phyloP scores from a whole-genome alignment of 2,113 vertebrate species.

The Engystomops pustulosus region DNA sequence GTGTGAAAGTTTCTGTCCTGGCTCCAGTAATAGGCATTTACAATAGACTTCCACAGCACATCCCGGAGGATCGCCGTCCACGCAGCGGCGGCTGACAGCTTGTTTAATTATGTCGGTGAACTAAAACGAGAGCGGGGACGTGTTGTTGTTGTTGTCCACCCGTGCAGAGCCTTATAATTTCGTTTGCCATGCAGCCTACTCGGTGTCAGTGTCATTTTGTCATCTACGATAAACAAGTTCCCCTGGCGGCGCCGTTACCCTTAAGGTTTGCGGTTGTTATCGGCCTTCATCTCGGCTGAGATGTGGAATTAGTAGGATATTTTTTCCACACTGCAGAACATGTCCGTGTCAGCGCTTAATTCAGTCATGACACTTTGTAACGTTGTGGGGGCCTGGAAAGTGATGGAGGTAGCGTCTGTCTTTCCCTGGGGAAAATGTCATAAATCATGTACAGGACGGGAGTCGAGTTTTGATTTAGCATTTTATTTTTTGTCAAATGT shows the following conservation, averaged over 20 bases:
- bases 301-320: conserved; percentile 6
- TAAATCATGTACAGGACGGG: neutral
- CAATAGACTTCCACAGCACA: neutral
- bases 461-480: neutral
- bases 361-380: conserved; percentile 9
- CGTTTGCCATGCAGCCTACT: conserved; percentile 8
- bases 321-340: conserved; percentile 26
- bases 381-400: neutral
- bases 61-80: neutral
- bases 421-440: neutral
- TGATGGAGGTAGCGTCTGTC: conserved; percentile 14
- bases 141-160: conserved; percentile 17
- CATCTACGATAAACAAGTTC: conserved; percentile 13
- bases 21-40: neutral
- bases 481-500: neutral
- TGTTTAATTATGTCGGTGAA: conserved; percentile 12
- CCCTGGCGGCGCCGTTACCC: conserved; percentile 1
- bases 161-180: conserved; percentile 10
- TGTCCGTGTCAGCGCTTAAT: conserved; percentile 13
- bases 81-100: neutral
- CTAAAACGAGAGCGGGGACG: neutral
- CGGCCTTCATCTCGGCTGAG: neutral
- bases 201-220: conserved; percentile 24
- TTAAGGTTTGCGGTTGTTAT: neutral
- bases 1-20: neutral